Base-by-base conservation (phyloP, 2,888 invertebrate genomes). In the Pachymerium ferrugineum region DNA sequence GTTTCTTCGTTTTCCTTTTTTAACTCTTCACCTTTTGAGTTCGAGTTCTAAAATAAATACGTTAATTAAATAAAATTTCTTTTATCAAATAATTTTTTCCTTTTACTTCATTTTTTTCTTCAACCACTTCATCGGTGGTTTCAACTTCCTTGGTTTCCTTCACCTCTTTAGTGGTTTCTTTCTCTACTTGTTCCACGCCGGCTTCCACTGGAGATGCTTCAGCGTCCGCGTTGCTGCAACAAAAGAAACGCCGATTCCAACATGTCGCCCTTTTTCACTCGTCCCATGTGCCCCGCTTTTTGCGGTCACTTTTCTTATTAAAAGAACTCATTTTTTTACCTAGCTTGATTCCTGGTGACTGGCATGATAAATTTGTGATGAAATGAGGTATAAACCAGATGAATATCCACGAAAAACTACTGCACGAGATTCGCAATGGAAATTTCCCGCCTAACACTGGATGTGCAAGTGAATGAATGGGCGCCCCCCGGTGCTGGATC, bases 391-490 rank as follows among this genome's bases (percentile, higher is more conserved):
- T n/a, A 47, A 47, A 47, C 47, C 47, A 22, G 47, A 47, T 22
- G 16, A 47, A 47, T n/a, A 47, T 47, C 47, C 16, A 47, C 16
- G 16, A 47, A 68, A 68, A 68, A 22, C 25, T 25, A 31, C 29
- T 19, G 16, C 25, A n/a, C 29, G 68, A 68, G 28, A 31, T 68
- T 31, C 68, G 68, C 68, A 31, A 30, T 29, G 30, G 29, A 68
- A 68, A 68, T 68, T 68, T 68, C 68, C 68, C 68, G 68, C 68
- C 68, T 68, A 47, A 47, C 47, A 47, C 47, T 16, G 47, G 16
- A 22, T 47, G 47, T 47, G 16, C 47, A 47, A n/a, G 47, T 22
- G 16, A 47, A 16, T 16, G 22, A 42, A 19, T 47, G 16, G 16
- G 16, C 19, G 47, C 47, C 47, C 8, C 47, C 47, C 16, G 22